A percentile compares a stretch with the other conserved stretches of the same genome.
Conservation (phyloP, 23 tunicate species). For the Diplosoma virens region DNA sequence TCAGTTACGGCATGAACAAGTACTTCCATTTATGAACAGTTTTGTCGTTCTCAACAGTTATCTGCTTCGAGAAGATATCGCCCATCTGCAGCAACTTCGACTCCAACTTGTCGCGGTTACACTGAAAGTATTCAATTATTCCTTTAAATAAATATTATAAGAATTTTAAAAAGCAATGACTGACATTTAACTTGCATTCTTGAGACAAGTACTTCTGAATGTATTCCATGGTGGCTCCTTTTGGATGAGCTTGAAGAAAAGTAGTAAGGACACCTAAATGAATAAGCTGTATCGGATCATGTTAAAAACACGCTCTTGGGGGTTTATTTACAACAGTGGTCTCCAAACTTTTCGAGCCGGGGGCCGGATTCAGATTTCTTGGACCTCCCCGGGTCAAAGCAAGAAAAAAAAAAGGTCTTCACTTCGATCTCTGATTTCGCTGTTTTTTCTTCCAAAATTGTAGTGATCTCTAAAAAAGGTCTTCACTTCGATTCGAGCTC, state of each 20-base stretch:
- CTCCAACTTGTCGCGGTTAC: neutral
- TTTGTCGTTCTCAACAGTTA: neutral
- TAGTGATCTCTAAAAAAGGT: too few species aligned
- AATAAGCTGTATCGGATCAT: neutral
- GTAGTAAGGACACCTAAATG: neutral
- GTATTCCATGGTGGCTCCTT: conserved; percentile 5
- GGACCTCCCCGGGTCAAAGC: too few species aligned
- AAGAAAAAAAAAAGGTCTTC: too few species aligned
- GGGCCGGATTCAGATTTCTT: too few species aligned
- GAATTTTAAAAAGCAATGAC: neutral
- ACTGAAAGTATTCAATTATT: neutral
- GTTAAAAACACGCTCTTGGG: neutral
- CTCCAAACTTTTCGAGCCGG: too few species aligned
- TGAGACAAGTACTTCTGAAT: neutral
- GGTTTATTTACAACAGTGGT: too few species aligned
- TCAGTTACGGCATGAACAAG: conserved; percentile 10
- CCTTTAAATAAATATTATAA: too few species aligned
- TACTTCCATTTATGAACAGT: conserved; percentile 2
- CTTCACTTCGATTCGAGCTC: too few species aligned
- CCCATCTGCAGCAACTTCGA: neutral
- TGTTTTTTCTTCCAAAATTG: too few species aligned
- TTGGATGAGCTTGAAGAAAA: conserved; percentile 4
- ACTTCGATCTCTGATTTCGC: too few species aligned
- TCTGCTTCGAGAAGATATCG: conserved; percentile 14
- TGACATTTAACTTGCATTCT: neutral